These are phyloP conservation scores for Coregonus sp. DNA, from an alignment of 2,797 vertebrate species.

Conservation along the genomic window DNA sequence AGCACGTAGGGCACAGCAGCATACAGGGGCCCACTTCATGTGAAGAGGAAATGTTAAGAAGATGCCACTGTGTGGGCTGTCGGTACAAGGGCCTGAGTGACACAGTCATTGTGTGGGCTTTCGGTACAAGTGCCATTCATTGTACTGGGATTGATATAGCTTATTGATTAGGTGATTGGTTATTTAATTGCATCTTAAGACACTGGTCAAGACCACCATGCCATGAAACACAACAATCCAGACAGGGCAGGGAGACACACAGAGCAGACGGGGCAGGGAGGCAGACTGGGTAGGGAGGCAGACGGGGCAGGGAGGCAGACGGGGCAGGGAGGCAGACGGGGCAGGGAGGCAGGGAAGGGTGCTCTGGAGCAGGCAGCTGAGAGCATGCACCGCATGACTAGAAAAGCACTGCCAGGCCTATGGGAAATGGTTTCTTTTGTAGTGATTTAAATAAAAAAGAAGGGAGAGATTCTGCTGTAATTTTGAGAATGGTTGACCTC, in stretches of 20 bases:
- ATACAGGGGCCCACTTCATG: slow-evolving; percentile 9
- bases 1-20: slow-evolving; percentile 1
- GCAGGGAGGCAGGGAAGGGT: too few species aligned
- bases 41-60: background rate
- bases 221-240: background rate
- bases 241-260: too few species aligned
- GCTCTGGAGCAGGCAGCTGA: too few species aligned
- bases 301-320: too few species aligned
- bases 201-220: background rate
- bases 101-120: background rate
- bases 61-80: background rate
- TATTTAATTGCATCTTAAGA: background rate
- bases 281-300: too few species aligned
- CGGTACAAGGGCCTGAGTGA: background rate
- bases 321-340: too few species aligned
- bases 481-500: too few species aligned
- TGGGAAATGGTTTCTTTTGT: background rate
- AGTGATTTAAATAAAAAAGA: background rate
- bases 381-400: too few species aligned
- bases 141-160: background rate
- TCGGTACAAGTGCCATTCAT: background rate
- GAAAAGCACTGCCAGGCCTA: too few species aligned
- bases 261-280: too few species aligned
- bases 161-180: slow-evolving; percentile 1
- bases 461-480: too few species aligned